phyloP scores from a whole-genome alignment of 2,113 vertebrate species.

The Axis porcinus region DNA sequence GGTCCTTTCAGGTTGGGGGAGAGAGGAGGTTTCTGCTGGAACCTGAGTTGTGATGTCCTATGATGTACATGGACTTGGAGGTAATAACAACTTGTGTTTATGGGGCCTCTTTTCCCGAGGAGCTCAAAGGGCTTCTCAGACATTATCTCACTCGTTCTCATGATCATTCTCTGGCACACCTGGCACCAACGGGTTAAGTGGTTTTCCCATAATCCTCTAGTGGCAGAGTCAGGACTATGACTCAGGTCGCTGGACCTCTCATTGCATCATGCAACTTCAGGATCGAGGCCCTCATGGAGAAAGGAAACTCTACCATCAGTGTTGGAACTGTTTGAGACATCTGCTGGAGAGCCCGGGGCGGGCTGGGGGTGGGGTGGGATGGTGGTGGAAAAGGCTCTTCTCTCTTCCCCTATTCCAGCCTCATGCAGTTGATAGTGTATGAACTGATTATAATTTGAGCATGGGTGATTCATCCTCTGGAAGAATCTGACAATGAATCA shows the following conservation, averaged over 20 bases:
- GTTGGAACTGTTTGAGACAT: neutral
- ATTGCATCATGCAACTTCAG: neutral
- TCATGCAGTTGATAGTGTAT: neutral
- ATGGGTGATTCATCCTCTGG: neutral
- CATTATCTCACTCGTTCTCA: constrained; percentile 55
- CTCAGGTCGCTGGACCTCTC: neutral
- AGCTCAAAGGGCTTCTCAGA: constrained; percentile 47
- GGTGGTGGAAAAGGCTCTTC: neutral
- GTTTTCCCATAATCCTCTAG: neutral
- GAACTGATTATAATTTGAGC: neutral
- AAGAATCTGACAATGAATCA: neutral
- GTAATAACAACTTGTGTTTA: constrained; percentile 42
- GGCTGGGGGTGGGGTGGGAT: too few species aligned
- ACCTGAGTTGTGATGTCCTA: neutral
- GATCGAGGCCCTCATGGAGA: neutral
- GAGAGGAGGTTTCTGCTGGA: constrained; percentile 19
- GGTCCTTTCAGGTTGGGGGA: neutral
- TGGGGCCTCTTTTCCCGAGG: neutral
- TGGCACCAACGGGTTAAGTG: neutral
- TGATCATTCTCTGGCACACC: constrained; percentile 12
- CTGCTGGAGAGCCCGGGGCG: neutral
- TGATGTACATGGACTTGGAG: neutral
- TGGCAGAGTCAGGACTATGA: neutral
- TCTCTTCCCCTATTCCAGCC: neutral
- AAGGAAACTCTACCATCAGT: neutral